phyloP scores from a whole-genome alignment of 2,888 invertebrate genomes.

The Lepetodrilus schrolli region DNA sequence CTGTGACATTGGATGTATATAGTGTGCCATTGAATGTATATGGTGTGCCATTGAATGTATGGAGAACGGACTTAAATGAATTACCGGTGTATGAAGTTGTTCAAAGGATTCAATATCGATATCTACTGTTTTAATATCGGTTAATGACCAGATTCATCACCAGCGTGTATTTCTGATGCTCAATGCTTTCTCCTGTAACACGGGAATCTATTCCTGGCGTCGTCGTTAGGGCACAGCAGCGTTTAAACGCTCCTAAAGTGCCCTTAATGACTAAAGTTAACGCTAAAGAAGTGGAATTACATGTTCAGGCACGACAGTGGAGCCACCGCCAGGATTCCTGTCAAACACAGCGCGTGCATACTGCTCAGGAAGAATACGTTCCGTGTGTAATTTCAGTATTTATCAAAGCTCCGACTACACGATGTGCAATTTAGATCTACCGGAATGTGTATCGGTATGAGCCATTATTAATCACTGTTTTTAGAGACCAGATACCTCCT shows the following conservation, averaged over 20 bases:
- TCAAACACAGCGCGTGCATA: background rate
- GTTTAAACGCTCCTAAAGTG: background rate
- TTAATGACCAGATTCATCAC: background rate
- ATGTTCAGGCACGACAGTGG: background rate
- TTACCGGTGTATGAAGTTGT: no score
- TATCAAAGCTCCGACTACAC: background rate
- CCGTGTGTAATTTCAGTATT: background rate
- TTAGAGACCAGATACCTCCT: background rate
- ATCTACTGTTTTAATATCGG: background rate
- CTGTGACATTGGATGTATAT: no score
- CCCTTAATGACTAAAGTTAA: background rate
- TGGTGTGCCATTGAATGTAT: no score
- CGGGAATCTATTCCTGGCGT: background rate
- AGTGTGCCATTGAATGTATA: no score
- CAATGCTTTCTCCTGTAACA: background rate
- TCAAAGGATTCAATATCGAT: background rate
- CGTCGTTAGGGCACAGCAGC: background rate
- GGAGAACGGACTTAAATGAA: no score
- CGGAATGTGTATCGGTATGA: background rate
- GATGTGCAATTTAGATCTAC: background rate
- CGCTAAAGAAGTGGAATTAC: background rate
- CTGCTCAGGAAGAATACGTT: background rate
- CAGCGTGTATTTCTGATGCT: background rate
- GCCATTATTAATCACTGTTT: background rate
- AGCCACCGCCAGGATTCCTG: background rate